Conservation (phyloP, 2,888 invertebrate species). For the Agonopterix subpropinquella region DNA sequence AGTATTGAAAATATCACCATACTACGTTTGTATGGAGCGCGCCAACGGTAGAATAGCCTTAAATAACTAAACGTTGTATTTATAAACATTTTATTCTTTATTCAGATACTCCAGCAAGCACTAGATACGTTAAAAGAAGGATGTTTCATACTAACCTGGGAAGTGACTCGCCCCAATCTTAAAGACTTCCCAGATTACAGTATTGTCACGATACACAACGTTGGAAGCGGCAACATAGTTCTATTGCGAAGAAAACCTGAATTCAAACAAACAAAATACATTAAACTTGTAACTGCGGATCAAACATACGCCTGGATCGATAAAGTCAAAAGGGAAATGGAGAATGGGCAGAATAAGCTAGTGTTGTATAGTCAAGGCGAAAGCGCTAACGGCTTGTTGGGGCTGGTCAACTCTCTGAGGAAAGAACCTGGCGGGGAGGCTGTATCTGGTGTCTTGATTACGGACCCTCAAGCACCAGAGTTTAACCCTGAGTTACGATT, state of each 20-base stretch:
- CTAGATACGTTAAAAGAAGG: constrained; percentile 70
- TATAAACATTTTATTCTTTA: not conserved
- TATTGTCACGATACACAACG: not conserved
- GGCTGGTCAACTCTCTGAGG: constrained; percentile 89
- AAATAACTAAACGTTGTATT: too few relatives aligned
- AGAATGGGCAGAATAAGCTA: constrained; percentile 60
- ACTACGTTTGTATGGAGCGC: too few relatives aligned
- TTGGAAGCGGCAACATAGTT: constrained; percentile 45
- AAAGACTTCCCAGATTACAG: constrained; percentile 21
- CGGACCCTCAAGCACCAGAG: too few relatives aligned
- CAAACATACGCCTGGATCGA: constrained; percentile 71
- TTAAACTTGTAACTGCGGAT: constrained; percentile 56
- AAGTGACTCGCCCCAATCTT: constrained; percentile 63
- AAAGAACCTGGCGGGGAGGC: too few relatives aligned
- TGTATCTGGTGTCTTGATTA: too few relatives aligned
- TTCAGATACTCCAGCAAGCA: constrained; percentile 59
- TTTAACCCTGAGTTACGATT: too few relatives aligned
- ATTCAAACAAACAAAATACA: constrained; percentile 59
- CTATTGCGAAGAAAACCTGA: constrained; percentile 66
- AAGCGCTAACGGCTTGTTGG: constrained; percentile 86
- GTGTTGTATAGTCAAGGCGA: constrained; percentile 82
- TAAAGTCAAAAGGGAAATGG: constrained; percentile 54
- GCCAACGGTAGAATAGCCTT: too few relatives aligned
- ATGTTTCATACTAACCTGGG: constrained; percentile 78
- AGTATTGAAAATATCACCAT: too few relatives aligned